Evolutionary conservation across 2,797 vertebrate genomes (phyloP).

Genomic region (Hoplostethus atlanticus): DNA sequence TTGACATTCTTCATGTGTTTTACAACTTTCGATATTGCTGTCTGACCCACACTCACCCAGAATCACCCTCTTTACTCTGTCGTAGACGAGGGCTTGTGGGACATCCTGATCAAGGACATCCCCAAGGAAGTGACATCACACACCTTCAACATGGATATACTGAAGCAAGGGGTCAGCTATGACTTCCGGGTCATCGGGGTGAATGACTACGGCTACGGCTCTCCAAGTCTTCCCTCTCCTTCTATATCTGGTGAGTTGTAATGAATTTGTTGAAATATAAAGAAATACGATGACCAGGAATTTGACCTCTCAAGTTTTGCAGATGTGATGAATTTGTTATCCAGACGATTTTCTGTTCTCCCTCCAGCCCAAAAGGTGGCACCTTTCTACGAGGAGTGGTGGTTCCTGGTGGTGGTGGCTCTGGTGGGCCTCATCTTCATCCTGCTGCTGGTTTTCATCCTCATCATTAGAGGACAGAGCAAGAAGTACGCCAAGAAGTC

Average conservation of each 20-base stretch:
- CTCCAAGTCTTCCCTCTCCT: conserved; percentile 94
- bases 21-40: not conserved
- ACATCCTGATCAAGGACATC: conserved; percentile 98
- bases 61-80: conserved; percentile 19
- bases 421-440: conserved; percentile 98
- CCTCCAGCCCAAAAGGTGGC: conserved; percentile 93
- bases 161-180: conserved; percentile 96
- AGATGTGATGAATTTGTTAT: conserved; percentile 7
- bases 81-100: conserved; percentile 97
- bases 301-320: conserved; percentile 25
- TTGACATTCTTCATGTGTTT: conserved; percentile 44
- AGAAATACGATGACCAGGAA: conserved; percentile 15
- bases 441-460: conserved; percentile 96
- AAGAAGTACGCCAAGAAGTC: conserved; percentile 98
- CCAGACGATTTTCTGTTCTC: conserved; percentile 11
- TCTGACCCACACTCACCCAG: not conserved
- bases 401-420: conserved; percentile 99
- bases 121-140: conserved; percentile 97
- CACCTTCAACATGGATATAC: conserved; percentile 96
- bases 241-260: conserved; percentile 91
- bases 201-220: conserved; percentile 96
- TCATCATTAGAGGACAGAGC: conserved; percentile 98
- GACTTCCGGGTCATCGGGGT: conserved; percentile 97
- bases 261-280: conserved; percentile 19
- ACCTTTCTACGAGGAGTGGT: conserved; percentile 99